Evolutionary conservation across 2,113 vertebrate genomes (phyloP), one percentile per base, ranked within the genome.

Genomic region (Syngnathus floridae): DNA sequence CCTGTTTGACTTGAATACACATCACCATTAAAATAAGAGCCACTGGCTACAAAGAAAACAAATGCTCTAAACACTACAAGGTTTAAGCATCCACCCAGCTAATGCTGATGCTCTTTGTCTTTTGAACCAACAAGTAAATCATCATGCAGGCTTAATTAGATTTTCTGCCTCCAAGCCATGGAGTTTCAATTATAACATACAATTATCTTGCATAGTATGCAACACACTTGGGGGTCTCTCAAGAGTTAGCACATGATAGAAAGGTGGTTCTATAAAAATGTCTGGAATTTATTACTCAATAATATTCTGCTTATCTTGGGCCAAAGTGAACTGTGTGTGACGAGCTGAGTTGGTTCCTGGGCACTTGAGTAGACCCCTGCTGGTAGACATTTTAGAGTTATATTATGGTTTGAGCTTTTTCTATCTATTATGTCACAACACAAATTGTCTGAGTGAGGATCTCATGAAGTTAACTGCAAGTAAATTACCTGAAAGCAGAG

Each of bases 161-260:
- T 54, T 54, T 22, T 22, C 21, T 54, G 21, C 51, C 51, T 54
- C 10, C 21, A 54, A 54, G 51, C 9, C 51, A 54, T 26, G 9
- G 21, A 52, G 51, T 54, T 54, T 54, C 51, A 54, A 54, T 54
- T 54, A 31, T 54, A 26, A 52, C 51, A 9, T 21, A 52, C 51
- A 52, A 54, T 9, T 22, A 54, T n/a, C 21, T 54, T 22, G 26
- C 10, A 17, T 46, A 5, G 45, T 26, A 54, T 54, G 51, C 51
- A 54, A 26, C 21, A 54, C 21, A 54, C 51, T 54, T 22, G 51
- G 51, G 51, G 21, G 10, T 54, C 21, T 54, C 26, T 1, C 26
- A 26, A 54, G n/a, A 26, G 21, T 54, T 26, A 26, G 8, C 10
- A 10, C 21, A 12, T 12, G 51, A 26, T 54, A 21, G n/a, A 10